These are phyloP conservation scores for Chamaea fasciata DNA, from an alignment of 2,113 vertebrate genomes.

Conservation along the genomic window DNA sequence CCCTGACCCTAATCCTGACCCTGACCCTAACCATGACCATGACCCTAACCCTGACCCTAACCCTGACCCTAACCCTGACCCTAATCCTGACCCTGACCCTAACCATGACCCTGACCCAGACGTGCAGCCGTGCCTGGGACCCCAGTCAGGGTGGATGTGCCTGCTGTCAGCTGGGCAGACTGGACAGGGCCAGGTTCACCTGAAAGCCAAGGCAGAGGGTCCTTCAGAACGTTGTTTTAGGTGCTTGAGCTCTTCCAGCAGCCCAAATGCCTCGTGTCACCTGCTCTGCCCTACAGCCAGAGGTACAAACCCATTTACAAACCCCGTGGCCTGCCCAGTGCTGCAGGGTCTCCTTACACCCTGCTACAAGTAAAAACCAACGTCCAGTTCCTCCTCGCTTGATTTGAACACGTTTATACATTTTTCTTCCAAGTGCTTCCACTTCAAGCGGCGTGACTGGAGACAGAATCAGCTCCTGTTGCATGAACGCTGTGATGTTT, in stretches of 20 bases:
- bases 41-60: too few species aligned
- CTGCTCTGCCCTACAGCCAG: background rate
- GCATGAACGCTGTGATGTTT: background rate
- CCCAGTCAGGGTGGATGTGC: background rate
- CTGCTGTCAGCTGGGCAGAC: background rate
- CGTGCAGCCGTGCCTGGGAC: background rate
- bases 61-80: too few species aligned
- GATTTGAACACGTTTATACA: background rate
- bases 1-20: too few species aligned
- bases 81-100: too few species aligned
- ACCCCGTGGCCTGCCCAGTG: rapidly evolving
- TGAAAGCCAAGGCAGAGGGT: background rate
- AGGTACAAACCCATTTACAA: rapidly evolving
- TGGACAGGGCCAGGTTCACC: background rate
- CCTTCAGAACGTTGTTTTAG: rapidly evolving
- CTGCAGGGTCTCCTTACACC: background rate
- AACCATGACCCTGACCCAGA: too few species aligned
- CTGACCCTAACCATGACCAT: too few species aligned
- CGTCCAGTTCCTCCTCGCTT: rapidly evolving
- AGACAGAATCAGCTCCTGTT: rapidly evolving
- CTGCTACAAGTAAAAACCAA: rapidly evolving
- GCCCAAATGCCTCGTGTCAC: background rate
- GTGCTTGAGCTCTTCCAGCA: background rate
- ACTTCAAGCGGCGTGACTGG: background rate
- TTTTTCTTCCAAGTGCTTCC: background rate